Percentiles rank a stretch among this genome's conserved stretches.
These are phyloP conservation scores for Sus scrofa DNA, from an alignment of 2,113 vertebrate genomes.

Conservation along the genomic window T2T-Sscrofa CM000814.6:33601001-33601500, in stretches of 20 bases:
- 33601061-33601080: too few relatives aligned
- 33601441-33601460: not conserved
- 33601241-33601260: not conserved
- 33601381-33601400: not conserved
- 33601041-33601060: too few relatives aligned
- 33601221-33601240: not conserved
- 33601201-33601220: too few relatives aligned
- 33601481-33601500: not conserved
- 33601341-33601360: not conserved
- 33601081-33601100: too few relatives aligned
- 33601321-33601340: not conserved
- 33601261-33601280: not conserved
- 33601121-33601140: not conserved
- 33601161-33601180: not conserved
- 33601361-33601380: not conserved
- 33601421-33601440: not conserved
- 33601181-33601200: not conserved
- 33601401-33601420: conserved; percentile 33
- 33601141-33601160: too few relatives aligned
- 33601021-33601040: too few relatives aligned
- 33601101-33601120: too few relatives aligned
- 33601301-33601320: not conserved
- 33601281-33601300: too few relatives aligned
- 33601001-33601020: too few relatives aligned
- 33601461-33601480: not conserved